Evolutionary conservation across 2,113 vertebrate species (phyloP), one percentile per base, ranked within the genome.

Genomic region (Bolborhynchus lineola): DNA sequence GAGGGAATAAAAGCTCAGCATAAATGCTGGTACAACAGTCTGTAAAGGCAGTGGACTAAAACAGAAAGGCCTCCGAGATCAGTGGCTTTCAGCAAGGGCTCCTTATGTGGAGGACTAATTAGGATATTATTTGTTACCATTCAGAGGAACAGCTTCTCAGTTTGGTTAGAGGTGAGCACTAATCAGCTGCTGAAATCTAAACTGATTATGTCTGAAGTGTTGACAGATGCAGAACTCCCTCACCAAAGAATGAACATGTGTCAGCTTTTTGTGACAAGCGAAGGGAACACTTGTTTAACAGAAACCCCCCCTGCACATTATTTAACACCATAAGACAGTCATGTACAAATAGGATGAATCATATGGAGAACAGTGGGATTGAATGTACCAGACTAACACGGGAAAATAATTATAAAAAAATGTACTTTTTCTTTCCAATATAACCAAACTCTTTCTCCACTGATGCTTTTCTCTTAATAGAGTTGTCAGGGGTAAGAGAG

Each of bases 111-210:
- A 95, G 70, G 72, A 95, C 85, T 93, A 97, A 96, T 90, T 91
- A 81, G 81, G 95, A 95, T 93, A 97, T 77, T 95, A 95, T 94
- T 95, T 95, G 93, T 94, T 97, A 95, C 88, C 95, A 84, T 97
- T 97, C 92, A 94, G 92, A 95, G 93, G 82, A 95, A 88, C 90
- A 95, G 90, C 77, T 95, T 96, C 96, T 93, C 86, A 68, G 89
- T 96, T 97, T 97, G 96, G 97, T 97, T 95, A 97, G 88, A 97
- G 94, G 92, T 86, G 84, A 94, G 82, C 63, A 62, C 88, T 98
- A 97, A 98, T 98, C 98, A 98, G 90, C 96, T 97, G 97, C 69
- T 96, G 97, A 97, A 98, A 98, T 97, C 96, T 98, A 97, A 98
- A 98, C 97, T 97, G 97, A 98, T 98, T 97, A 97, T 95, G 96